Evolutionary conservation across 2,888 invertebrate genomes (phyloP).

Genomic region (Eristalis tenax): DNA sequence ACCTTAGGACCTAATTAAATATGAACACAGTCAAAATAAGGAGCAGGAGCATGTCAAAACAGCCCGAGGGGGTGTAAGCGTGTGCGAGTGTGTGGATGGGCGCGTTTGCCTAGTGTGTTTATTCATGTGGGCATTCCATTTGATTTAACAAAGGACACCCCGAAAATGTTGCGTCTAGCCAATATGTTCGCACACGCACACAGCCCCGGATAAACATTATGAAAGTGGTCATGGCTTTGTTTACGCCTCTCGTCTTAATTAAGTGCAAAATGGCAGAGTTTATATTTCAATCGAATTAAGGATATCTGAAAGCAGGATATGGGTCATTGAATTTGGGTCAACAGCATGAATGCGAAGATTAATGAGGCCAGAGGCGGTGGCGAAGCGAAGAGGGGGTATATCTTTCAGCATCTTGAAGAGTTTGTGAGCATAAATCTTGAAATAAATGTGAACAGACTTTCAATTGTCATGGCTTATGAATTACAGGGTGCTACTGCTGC

Average conservation of each 20-base stretch:
- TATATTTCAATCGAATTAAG: constrained; percentile 40
- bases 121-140: constrained; percentile 41
- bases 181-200: constrained; percentile 5
- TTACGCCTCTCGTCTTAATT: constrained; percentile 48
- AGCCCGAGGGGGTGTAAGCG: too few species aligned
- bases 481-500: background rate
- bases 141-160: constrained; percentile 44
- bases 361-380: background rate
- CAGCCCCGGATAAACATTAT: constrained; percentile 6
- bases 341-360: background rate
- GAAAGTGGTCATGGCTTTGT: constrained; percentile 33
- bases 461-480: background rate
- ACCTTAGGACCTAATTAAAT: constrained; percentile 43
- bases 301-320: constrained; percentile 19
- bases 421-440: background rate
- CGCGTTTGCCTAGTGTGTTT: constrained; percentile 16
- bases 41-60: background rate
- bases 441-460: background rate
- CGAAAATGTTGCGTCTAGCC: constrained; percentile 36
- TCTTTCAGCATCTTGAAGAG: background rate
- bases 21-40: constrained; percentile 15
- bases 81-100: background rate
- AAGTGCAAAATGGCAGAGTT: constrained; percentile 52
- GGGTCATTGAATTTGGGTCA: constrained; percentile 36
- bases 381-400: background rate